These are phyloP conservation scores for Nothobranchius kuhntae DNA, from an alignment of 2,113 vertebrate genomes.

Conservation along the genomic window DNA sequence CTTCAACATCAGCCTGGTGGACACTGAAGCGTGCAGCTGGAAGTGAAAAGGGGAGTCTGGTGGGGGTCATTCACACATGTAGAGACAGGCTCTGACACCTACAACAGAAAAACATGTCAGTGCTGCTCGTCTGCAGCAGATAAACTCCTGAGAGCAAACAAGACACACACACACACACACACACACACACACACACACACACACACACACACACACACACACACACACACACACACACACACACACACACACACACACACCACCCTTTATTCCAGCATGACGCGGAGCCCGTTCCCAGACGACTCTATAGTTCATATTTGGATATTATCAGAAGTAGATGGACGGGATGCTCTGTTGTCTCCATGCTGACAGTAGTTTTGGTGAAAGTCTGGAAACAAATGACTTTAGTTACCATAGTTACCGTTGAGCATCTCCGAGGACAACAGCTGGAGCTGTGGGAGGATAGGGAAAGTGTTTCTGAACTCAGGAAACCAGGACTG, in stretches of 20 bases:
- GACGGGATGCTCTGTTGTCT: slow-evolving; percentile 10
- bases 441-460: slow-evolving; percentile 53
- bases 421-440: slow-evolving; percentile 16
- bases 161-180: slow-evolving; percentile 3
- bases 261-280: slow-evolving; percentile 17
- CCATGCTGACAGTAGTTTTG: neutral
- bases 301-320: slow-evolving; percentile 33
- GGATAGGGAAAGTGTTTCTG: slow-evolving; percentile 9
- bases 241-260: slow-evolving; percentile 1
- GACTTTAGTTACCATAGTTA: slow-evolving; percentile 58
- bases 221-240: too few relatives aligned
- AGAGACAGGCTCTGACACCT: slow-evolving; percentile 10
- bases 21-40: slow-evolving; percentile 28
- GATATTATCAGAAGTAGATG: neutral
- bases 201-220: too few relatives aligned
- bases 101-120: slow-evolving; percentile 1
- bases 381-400: slow-evolving; percentile 6
- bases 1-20: neutral
- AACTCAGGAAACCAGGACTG: neutral
- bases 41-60: slow-evolving; percentile 17
- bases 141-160: slow-evolving; percentile 27
- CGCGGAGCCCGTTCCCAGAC: neutral
- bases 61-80: slow-evolving; percentile 34
- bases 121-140: slow-evolving; percentile 1
- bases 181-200: neutral